Conservation (phyloP, 1,140 invertebrate genomes). For the Aethina tumida region DNA sequence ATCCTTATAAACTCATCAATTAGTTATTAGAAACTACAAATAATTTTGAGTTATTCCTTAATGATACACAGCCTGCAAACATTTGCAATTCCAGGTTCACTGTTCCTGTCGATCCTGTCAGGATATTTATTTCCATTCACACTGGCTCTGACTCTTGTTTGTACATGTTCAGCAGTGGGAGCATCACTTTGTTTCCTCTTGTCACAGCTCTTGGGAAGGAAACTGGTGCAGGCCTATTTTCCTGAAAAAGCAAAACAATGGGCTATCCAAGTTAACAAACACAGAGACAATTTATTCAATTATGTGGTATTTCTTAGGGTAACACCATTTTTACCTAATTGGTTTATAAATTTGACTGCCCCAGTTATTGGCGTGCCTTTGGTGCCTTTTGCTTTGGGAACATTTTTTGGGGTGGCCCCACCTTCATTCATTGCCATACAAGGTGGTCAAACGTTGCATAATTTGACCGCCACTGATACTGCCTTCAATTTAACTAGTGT, state of each 20-base stretch:
- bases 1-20: conserved; percentile 60
- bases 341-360: conserved; percentile 98
- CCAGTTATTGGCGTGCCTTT: conserved; percentile 95
- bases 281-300: conserved; percentile 83
- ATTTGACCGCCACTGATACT: conserved; percentile 81
- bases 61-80: conserved; percentile 76
- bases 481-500: conserved; percentile 86
- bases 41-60: conserved; percentile 14
- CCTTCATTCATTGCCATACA: conserved; percentile 97
- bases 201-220: conserved; percentile 79
- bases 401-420: conserved; percentile 89
- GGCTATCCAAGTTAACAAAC: conserved; percentile 74
- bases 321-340: conserved; percentile 97
- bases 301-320: conserved; percentile 97
- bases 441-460: conserved; percentile 90
- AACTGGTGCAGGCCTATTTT: conserved; percentile 79
- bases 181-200: conserved; percentile 92
- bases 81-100: conserved; percentile 98
- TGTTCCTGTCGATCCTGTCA: conserved; percentile 94
- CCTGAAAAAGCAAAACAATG: conserved; percentile 79
- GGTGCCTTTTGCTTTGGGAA: conserved; percentile 86
- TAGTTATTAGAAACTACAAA: conserved; percentile 5
- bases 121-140: conserved; percentile 95
- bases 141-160: conserved; percentile 82
- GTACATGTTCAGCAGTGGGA: conserved; percentile 91